Evolutionary conservation across 2,113 vertebrate species (phyloP).

Genomic region (Helogale parvula): DNA sequence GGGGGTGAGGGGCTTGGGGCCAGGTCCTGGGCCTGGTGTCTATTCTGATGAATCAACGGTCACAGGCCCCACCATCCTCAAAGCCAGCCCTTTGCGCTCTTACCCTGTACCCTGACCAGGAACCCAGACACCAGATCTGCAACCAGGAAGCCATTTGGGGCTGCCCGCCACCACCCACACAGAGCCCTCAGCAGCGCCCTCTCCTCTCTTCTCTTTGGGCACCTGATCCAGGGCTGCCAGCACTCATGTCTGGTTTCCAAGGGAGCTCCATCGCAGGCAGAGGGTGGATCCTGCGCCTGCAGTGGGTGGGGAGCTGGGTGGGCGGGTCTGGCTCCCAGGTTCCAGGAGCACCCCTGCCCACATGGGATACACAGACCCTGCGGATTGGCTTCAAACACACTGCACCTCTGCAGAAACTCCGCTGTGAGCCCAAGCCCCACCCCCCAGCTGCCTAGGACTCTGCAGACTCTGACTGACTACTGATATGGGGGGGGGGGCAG

Average conservation of each 20-base stretch:
- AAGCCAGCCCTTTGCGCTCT: neutral
- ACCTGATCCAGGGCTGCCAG: neutral
- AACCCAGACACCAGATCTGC: too few species aligned
- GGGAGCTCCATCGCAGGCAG: fast-evolving
- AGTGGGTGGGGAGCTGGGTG: fast-evolving
- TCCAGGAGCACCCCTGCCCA: too few species aligned
- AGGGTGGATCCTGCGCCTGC: neutral
- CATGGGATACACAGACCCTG: neutral
- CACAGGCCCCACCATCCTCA: neutral
- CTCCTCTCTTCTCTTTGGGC: too few species aligned
- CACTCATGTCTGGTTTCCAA: neutral
- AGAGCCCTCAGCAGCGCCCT: neutral
- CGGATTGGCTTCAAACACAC: neutral
- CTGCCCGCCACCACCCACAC: neutral
- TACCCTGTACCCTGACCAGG: neutral
- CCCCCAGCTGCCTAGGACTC: neutral
- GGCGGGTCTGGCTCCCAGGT: neutral
- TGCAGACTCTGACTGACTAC: too few species aligned
- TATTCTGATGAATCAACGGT: neutral
- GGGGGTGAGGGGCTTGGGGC: neutral
- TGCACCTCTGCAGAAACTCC: neutral
- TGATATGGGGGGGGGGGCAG: too few species aligned
- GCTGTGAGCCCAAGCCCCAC: neutral
- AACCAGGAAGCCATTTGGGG: too few species aligned
- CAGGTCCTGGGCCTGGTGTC: neutral